A percentile compares a stretch with the other conserved stretches of the same genome.
Conservation (phyloP, 2,888 invertebrate species). For the Lycia hirtaria region DNA sequence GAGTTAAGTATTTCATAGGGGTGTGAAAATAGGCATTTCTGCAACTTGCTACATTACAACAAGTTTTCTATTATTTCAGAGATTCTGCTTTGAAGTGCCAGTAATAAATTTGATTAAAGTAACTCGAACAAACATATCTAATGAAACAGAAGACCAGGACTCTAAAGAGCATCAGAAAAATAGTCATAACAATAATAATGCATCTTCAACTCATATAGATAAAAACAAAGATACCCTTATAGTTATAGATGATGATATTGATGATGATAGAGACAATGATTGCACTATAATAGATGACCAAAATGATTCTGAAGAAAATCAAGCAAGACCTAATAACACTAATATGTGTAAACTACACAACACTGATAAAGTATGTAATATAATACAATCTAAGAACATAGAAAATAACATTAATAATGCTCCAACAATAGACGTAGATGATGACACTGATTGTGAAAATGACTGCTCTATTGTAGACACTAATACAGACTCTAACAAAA, state of each 20-base stretch:
- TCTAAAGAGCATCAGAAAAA: neutral
- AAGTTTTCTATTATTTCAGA: slow-evolving; percentile 14
- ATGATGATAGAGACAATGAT: neutral
- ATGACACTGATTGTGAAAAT: slow-evolving; percentile 20
- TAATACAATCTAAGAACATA: neutral
- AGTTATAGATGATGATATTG: neutral
- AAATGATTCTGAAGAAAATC: neutral
- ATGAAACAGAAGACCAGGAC: neutral
- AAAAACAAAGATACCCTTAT: neutral
- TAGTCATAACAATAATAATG: neutral
- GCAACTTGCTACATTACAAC: no score
- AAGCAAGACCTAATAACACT: no score
- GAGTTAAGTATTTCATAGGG: no score
- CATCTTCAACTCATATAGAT: neutral
- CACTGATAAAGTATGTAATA: neutral
- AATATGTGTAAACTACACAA: no score
- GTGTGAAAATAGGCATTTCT: no score
- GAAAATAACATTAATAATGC: neutral
- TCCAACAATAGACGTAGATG: slow-evolving; percentile 23
- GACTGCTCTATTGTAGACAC: neutral
- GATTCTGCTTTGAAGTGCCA: slow-evolving; percentile 20
- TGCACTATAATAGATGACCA: neutral
- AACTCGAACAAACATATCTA: neutral
- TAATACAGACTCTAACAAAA: neutral
- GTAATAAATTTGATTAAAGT: slow-evolving; percentile 4